These are phyloP conservation scores for Pinctada fucata DNA, from an alignment of 2,888 invertebrate genomes.

Conservation along the genomic window DNA sequence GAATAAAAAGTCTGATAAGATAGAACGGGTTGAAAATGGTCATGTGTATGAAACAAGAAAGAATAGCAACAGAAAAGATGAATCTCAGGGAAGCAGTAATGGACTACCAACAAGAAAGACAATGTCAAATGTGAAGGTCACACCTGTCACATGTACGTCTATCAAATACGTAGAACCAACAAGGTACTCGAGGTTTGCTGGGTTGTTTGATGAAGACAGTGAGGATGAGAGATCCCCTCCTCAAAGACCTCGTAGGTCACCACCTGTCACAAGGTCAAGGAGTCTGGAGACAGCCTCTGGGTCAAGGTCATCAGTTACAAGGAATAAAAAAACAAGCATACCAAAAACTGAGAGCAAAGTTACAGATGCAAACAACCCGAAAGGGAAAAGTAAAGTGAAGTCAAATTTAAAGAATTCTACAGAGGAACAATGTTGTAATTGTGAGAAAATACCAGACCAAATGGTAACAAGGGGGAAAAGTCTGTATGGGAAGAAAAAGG, in stretches of 20 bases:
- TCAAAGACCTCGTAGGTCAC: not conserved
- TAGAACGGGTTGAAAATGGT: not conserved
- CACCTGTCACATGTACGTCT: not conserved
- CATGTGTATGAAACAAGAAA: not conserved
- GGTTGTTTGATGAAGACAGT: not conserved
- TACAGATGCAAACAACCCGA: not conserved
- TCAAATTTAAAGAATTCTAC: no score
- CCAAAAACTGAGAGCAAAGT: not conserved
- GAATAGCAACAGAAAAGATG: not conserved
- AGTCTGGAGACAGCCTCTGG: not conserved
- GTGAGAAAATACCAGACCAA: not conserved
- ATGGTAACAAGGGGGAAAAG: conserved; percentile 40
- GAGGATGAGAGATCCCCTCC: not conserved
- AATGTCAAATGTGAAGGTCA: not conserved
- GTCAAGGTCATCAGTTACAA: not conserved
- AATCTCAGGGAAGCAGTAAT: not conserved
- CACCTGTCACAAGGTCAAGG: not conserved
- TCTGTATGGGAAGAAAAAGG: conserved; percentile 45
- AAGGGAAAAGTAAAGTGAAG: not conserved
- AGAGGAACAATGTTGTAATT: not conserved
- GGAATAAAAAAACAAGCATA: not conserved
- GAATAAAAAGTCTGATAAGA: not conserved
- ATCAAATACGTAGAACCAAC: not conserved
- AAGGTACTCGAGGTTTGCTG: not conserved
- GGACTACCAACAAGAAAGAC: no score